Evolutionary conservation across 2,888 invertebrate genomes (phyloP).

Genomic region (Sipha maydis): DNA sequence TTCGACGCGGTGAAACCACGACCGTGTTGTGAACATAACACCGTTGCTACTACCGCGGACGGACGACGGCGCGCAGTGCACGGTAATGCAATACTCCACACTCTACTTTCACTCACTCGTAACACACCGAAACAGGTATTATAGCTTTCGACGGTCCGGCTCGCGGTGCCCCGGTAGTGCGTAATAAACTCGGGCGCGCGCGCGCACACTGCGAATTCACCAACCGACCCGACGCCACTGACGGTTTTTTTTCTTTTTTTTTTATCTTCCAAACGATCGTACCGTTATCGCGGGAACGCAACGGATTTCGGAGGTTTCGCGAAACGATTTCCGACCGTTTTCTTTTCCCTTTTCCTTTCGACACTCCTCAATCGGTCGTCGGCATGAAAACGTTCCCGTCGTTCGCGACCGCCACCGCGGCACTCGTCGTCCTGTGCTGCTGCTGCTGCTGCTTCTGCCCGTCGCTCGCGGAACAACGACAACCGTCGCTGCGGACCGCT

Average conservation of each 20-base stretch:
- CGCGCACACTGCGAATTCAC: not conserved
- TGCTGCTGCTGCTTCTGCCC: not conserved
- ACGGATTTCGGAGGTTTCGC: no score
- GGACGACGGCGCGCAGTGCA: no score
- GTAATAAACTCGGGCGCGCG: not conserved
- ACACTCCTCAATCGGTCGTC: not conserved
- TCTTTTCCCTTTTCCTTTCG: not conserved
- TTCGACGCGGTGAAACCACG: not conserved
- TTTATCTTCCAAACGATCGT: no score
- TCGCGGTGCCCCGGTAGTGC: not conserved
- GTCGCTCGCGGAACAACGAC: not conserved
- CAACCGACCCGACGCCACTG: not conserved
- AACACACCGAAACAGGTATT: conserved; percentile 17
- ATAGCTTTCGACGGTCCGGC: conserved; percentile 29
- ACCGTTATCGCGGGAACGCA: not conserved
- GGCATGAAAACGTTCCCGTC: not conserved
- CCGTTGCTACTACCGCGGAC: no score
- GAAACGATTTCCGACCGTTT: no score
- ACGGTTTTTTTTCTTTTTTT: not conserved
- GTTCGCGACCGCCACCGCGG: not conserved
- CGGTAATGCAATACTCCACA: not conserved
- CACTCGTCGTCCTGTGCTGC: not conserved
- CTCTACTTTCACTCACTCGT: conserved; percentile 22
- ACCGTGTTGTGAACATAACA: not conserved
- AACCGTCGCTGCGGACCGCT: not conserved